Evolutionary conservation across 2,113 vertebrate species (phyloP).

Genomic region (Grallaria varia): DNA sequence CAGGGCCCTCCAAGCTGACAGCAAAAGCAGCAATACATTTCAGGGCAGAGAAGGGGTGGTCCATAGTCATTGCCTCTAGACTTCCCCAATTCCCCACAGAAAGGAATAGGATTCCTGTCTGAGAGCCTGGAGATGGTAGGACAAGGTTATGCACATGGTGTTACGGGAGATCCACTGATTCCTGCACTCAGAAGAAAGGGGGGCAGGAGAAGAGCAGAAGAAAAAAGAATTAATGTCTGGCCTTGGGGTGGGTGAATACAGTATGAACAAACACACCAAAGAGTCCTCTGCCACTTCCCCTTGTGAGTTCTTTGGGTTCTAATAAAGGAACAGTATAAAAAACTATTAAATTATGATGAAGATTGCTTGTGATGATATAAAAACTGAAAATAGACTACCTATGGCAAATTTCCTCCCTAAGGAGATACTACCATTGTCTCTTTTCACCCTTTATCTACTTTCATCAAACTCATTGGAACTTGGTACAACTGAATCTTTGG

Average conservation of each 20-base stretch:
- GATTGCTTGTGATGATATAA: neutral
- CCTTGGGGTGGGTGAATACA: neutral
- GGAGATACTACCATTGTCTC: neutral
- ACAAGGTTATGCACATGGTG: accelerated
- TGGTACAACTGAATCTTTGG: neutral
- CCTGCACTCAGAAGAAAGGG: accelerated
- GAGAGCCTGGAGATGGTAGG: neutral
- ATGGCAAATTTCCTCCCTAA: neutral
- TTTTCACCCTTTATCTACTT: neutral
- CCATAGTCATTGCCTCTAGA: neutral
- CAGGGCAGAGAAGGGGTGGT: neutral
- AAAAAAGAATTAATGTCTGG: neutral
- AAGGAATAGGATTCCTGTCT: neutral
- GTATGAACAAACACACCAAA: neutral
- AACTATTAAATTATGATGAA: neutral
- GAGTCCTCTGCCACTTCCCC: neutral
- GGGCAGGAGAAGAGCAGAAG: neutral
- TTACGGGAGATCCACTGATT: neutral
- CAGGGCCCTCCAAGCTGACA: neutral
- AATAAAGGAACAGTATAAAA: neutral
- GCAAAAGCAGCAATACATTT: neutral
- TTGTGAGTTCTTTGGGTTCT: neutral
- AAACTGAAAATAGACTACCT: neutral
- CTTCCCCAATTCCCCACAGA: neutral
- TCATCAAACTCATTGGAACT: accelerated